Evolutionary conservation across 1,140 invertebrate genomes (phyloP), one percentile per base, ranked within the genome.

Genomic region (Plutomurus gul): DNA sequence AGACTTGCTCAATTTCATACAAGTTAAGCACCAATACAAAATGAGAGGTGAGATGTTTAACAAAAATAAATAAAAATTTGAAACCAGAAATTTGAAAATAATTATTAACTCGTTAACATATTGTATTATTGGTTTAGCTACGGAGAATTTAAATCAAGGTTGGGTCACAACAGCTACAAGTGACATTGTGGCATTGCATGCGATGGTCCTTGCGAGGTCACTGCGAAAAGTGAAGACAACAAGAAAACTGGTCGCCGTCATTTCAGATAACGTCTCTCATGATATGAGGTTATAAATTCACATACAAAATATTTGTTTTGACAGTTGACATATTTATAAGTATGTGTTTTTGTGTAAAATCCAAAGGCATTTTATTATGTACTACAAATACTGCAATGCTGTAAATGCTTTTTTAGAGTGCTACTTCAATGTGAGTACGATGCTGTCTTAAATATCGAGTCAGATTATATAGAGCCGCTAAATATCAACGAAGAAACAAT

Each of bases 81-180:
- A n/a, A n/a, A n/a, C n/a, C n/a, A n/a, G n/a, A n/a, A n/a, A n/a
- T n/a, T n/a, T n/a, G n/a, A n/a, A n/a, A n/a, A n/a, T n/a, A n/a
- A n/a, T n/a, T n/a, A n/a, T n/a, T n/a, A n/a, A n/a, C n/a, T n/a
- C n/a, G n/a, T n/a, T n/a, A n/a, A n/a, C n/a, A n/a, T 60, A 10
- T 20, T 4, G 6, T 4, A 27, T 60, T 65, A 60, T 16, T 60
- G 25, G 1, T 33, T 0, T 36, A 65, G 56, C 56, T n/a, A 18
- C 30, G 0, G 56, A n/a, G 20, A 33, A 33, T 40, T 16, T 3
- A 20, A 72, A 20, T 25, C 36, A 72, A 72, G 36, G 36, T n/a
- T 74, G 72, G 72, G 72, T 74, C 3, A 74, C 72, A 8, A n/a
- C 27, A 3, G 72, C 72, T 11, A 33, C 25, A 27, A 74, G n/a